phyloP scores from a whole-genome alignment of 2,888 invertebrate genomes.

The Dinocampus coccinellae region DNA sequence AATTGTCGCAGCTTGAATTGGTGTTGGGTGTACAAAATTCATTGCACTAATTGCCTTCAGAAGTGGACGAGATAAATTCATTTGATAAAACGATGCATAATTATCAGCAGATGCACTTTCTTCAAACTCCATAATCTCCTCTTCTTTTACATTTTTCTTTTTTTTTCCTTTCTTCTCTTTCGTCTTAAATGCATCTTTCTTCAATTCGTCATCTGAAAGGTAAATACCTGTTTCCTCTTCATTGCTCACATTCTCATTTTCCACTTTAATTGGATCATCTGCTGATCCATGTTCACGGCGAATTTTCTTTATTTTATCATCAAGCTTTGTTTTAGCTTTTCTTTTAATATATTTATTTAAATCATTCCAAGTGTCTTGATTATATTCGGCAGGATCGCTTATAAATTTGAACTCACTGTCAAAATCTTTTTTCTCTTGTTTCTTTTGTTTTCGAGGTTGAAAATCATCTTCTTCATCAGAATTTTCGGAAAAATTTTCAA shows the following conservation, averaged over 20 bases:
- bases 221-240: slow-evolving; percentile 72
- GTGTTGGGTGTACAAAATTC: slow-evolving; percentile 94
- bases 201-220: slow-evolving; percentile 83
- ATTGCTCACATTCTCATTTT: slow-evolving; percentile 37
- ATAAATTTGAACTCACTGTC: slow-evolving; percentile 87
- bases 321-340: slow-evolving; percentile 84
- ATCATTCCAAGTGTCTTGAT: slow-evolving; percentile 85
- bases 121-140: slow-evolving; percentile 72
- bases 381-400: slow-evolving; percentile 82
- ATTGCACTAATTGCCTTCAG: slow-evolving; percentile 87
- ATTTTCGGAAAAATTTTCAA: slow-evolving; percentile 83
- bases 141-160: slow-evolving; percentile 70
- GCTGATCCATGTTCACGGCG: slow-evolving; percentile 44
- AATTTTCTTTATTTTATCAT: slow-evolving; percentile 84
- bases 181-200: slow-evolving; percentile 63
- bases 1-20: slow-evolving; percentile 95
- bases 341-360: slow-evolving; percentile 83
- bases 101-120: slow-evolving; percentile 78
- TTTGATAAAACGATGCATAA: slow-evolving; percentile 86
- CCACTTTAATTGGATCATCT: slow-evolving; percentile 54
- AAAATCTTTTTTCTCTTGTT: slow-evolving; percentile 80
- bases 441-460: slow-evolving; percentile 85
- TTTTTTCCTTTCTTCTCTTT: slow-evolving; percentile 62
- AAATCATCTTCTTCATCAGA: slow-evolving; percentile 86
- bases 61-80: slow-evolving; percentile 95